These are phyloP conservation scores for Sparidentex hasta DNA, from an alignment of 2,797 vertebrate genomes.

Conservation along the genomic window DNA sequence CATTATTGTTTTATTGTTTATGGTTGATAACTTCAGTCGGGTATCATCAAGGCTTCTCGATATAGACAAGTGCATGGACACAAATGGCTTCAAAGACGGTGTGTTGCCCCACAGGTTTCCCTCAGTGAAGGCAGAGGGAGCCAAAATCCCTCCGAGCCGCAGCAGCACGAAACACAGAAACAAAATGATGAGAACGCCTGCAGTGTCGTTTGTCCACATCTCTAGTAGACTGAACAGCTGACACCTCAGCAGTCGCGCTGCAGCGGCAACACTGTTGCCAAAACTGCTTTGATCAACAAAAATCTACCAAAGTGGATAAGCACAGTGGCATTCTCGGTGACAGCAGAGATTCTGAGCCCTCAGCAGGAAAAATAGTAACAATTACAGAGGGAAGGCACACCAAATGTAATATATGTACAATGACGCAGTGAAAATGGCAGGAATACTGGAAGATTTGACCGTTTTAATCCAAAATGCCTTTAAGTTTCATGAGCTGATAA, in stretches of 20 bases:
- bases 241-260: slow-evolving; percentile 57
- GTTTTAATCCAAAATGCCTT: not conserved
- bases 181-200: slow-evolving; percentile 28
- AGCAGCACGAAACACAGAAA: slow-evolving; percentile 14
- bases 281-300: slow-evolving; percentile 63
- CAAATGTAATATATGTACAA: not conserved
- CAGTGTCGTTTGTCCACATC: slow-evolving; percentile 30
- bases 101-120: slow-evolving; percentile 20
- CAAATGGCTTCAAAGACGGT: not conserved
- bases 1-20: not conserved
- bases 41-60: not conserved
- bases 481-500: not conserved
- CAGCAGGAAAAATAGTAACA: slow-evolving; percentile 29
- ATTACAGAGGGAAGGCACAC: not conserved
- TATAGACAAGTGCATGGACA: not conserved
- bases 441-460: not conserved
- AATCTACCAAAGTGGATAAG: slow-evolving; percentile 42
- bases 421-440: not conserved
- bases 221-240: slow-evolving; percentile 55
- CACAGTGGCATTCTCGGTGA: slow-evolving; percentile 33
- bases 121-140: slow-evolving; percentile 36
- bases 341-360: slow-evolving; percentile 38
- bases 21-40: not conserved
- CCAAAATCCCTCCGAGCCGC: slow-evolving; percentile 18
- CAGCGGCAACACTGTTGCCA: slow-evolving; percentile 36